These are phyloP conservation scores for Xanthia icteritia DNA, from an alignment of 2,888 invertebrate species.

Conservation along the genomic window DNA sequence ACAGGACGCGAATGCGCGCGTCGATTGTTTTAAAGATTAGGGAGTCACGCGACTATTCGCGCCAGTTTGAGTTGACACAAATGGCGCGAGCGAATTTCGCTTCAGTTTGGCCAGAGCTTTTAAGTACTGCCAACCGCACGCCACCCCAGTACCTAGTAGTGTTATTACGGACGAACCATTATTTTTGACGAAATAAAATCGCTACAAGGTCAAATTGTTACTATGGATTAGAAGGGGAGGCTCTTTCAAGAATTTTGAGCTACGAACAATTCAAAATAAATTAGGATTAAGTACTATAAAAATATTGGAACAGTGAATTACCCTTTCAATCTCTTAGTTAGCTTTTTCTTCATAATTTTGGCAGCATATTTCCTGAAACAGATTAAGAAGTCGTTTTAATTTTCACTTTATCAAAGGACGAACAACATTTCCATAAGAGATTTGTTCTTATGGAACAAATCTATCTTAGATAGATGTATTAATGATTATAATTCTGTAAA, in stretches of 20 bases:
- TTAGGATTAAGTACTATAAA: not conserved
- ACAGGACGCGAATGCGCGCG: not conserved
- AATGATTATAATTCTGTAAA: no score
- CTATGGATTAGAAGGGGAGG: not conserved
- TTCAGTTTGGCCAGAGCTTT: not conserved
- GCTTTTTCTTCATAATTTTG: conserved; percentile 58
- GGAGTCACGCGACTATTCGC: not conserved
- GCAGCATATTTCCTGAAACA: conserved; percentile 71
- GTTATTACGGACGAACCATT: not conserved
- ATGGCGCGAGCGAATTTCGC: not conserved
- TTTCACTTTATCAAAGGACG: not conserved
- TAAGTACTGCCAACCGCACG: not conserved
- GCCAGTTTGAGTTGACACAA: not conserved
- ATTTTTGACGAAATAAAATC: not conserved
- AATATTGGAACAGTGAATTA: conserved; percentile 30
- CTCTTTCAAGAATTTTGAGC: not conserved
- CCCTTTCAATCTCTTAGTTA: conserved; percentile 56
- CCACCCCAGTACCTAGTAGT: not conserved
- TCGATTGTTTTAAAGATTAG: not conserved
- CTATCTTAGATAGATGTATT: no score
- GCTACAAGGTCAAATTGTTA: not conserved
- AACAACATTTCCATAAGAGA: not conserved
- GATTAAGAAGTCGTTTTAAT: not conserved
- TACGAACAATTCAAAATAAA: not conserved
- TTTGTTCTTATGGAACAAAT: no score